Evolutionary conservation across 1,140 invertebrate species (phyloP).

Genomic region (Ganaspis sp.): DNA sequence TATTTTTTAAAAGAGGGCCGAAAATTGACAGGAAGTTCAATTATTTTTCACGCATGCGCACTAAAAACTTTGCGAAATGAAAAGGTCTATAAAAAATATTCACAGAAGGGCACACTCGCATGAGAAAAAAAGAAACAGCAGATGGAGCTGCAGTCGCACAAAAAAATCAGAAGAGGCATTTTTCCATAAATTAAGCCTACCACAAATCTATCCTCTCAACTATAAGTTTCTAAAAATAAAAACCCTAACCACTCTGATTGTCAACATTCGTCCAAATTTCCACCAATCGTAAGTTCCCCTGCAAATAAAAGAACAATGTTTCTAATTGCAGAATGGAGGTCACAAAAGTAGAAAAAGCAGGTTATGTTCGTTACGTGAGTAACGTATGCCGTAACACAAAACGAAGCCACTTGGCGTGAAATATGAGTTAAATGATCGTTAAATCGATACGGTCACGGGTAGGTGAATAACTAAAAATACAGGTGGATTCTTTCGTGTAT

Average conservation of each 20-base stretch:
- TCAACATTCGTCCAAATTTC: too few species aligned
- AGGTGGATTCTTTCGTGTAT: slow-evolving; percentile 38
- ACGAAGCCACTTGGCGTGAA: slow-evolving; percentile 47
- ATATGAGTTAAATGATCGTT: slow-evolving; percentile 60
- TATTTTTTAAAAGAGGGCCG: neutral
- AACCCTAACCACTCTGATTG: slow-evolving; percentile 23
- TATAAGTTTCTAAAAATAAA: too few species aligned
- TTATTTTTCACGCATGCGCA: too few species aligned
- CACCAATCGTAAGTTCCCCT: too few species aligned
- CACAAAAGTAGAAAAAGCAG: slow-evolving; percentile 3
- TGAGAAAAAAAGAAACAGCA: too few species aligned
- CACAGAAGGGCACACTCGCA: too few species aligned
- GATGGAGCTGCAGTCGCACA: too few species aligned
- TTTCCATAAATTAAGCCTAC: too few species aligned
- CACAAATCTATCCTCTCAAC: too few species aligned
- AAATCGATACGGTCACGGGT: slow-evolving; percentile 50
- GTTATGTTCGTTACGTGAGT: slow-evolving; percentile 4
- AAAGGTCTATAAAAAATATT: too few species aligned
- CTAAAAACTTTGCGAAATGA: too few species aligned
- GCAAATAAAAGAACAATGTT: slow-evolving; percentile 25
- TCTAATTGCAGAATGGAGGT: slow-evolving; percentile 7
- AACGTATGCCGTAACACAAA: slow-evolving; percentile 27
- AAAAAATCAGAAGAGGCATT: too few species aligned
- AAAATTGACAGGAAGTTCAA: slow-evolving; percentile 34
- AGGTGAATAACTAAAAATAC: neutral